phyloP scores from a whole-genome alignment of 2,113 vertebrate species.

The Tautogolabrus adspersus region DNA sequence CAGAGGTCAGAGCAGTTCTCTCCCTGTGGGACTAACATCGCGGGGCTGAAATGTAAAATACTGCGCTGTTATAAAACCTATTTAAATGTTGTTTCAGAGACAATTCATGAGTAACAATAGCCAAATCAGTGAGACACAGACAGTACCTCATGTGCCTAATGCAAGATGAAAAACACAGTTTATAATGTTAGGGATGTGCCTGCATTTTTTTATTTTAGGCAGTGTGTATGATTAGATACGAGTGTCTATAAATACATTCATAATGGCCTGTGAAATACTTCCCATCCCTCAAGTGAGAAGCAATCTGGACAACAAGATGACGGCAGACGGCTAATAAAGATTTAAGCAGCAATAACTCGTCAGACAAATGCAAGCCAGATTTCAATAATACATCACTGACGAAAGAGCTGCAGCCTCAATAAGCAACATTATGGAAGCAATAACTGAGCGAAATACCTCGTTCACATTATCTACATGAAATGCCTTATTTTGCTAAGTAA shows the following conservation, averaged over 20 bases:
- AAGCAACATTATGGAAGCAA: not conserved
- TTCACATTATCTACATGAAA: not conserved
- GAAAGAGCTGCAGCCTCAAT: not conserved
- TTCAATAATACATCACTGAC: slow-evolving; percentile 36
- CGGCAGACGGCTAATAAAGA: slow-evolving; percentile 40
- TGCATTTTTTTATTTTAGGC: not conserved
- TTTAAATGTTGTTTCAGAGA: not conserved
- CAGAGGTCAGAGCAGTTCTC: slow-evolving; percentile 3
- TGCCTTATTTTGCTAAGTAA: not conserved
- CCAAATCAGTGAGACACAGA: not conserved
- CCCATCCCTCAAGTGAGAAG: slow-evolving; percentile 39
- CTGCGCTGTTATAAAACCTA: not conserved
- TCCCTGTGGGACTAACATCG: not conserved
- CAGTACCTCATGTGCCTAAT: not conserved
- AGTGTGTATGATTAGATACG: slow-evolving; percentile 4
- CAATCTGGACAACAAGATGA: slow-evolving; percentile 42
- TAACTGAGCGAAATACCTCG: not conserved
- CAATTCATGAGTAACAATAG: not conserved
- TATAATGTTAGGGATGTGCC: not conserved
- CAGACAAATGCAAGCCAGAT: slow-evolving; percentile 38
- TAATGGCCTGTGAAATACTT: slow-evolving; percentile 46
- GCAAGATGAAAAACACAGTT: not conserved
- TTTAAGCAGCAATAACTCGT: slow-evolving; percentile 50
- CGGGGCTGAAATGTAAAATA: not conserved
- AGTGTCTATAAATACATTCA: slow-evolving; percentile 2